Percentiles rank a stretch among this genome's conserved stretches.
Conservation (phyloP, 2,113 vertebrate species). For the Irena cyanogastra region DNA sequence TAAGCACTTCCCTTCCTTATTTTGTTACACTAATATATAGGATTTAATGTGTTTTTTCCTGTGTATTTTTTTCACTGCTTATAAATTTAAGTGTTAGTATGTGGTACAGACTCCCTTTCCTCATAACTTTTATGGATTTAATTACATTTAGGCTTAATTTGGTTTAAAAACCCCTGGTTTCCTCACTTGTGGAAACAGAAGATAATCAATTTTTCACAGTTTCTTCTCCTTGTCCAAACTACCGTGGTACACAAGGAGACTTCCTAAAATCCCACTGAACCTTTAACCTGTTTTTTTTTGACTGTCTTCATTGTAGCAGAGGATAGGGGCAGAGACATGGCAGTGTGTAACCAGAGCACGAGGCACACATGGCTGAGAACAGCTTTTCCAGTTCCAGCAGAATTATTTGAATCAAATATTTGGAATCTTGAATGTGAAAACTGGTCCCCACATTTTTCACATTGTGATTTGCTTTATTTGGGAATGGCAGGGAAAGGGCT, state of each 20-base stretch:
- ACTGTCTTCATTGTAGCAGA: accelerated
- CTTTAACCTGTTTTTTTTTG: not conserved
- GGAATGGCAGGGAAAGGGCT: not conserved
- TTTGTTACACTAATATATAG: not conserved
- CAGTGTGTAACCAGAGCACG: accelerated
- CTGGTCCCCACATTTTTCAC: not conserved
- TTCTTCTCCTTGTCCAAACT: not conserved
- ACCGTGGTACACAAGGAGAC: accelerated
- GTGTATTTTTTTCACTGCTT: not conserved
- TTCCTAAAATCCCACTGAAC: not conserved
- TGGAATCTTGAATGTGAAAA: not conserved
- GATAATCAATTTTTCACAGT: constrained; percentile 12
- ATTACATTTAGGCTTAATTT: constrained; percentile 48
- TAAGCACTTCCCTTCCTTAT: not conserved
- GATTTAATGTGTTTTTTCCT: constrained; percentile 10
- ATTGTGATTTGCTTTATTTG: not conserved
- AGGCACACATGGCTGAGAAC: accelerated
- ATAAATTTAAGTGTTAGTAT: not conserved
- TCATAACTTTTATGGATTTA: constrained; percentile 29
- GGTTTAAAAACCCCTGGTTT: not conserved
- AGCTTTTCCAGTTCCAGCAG: not conserved
- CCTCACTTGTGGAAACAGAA: not conserved
- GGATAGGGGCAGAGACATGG: accelerated
- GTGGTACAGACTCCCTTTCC: not conserved
- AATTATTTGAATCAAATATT: not conserved